Percentiles rank a stretch among this genome's conserved stretches.
Evolutionary conservation across 2,113 vertebrate species (phyloP).

Genomic region (Bos javanicus): DNA sequence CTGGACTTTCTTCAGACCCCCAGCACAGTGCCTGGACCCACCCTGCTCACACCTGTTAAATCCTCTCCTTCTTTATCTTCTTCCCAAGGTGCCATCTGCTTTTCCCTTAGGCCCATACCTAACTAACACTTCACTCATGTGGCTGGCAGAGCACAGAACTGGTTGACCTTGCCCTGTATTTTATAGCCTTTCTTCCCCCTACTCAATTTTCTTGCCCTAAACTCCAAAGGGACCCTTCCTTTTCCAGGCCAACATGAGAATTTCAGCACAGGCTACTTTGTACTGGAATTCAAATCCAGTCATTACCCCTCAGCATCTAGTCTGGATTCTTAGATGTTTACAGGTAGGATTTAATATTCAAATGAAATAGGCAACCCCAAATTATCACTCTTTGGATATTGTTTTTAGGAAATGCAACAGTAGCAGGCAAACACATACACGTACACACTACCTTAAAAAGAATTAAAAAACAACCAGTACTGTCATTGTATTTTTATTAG

Average conservation of each 20-base stretch:
- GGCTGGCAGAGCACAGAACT: not conserved
- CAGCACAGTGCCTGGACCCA: not conserved
- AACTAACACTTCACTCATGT: not conserved
- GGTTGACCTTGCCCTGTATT: not conserved
- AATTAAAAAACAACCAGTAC: not conserved
- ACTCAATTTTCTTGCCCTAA: not conserved
- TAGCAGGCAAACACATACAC: not conserved
- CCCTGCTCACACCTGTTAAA: not conserved
- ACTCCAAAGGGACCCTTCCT: not conserved
- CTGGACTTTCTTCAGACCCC: not conserved
- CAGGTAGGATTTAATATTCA: not conserved
- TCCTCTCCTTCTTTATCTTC: not conserved
- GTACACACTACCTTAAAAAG: not conserved
- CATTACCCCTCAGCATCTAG: not conserved
- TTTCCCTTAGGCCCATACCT: not conserved
- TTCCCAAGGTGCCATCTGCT: not conserved
- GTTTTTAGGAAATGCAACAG: not conserved
- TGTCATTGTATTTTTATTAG: not conserved
- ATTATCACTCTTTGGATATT: constrained; percentile 31
- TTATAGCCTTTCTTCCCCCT: not conserved
- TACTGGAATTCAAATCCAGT: not conserved
- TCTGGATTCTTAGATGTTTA: constrained; percentile 3
- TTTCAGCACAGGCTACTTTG: not conserved
- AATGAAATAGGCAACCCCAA: not conserved
- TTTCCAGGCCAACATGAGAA: not conserved